These are phyloP conservation scores for Oscheius sp. DNA, from an alignment of 2,888 invertebrate species.

Conservation along the genomic window DNA sequence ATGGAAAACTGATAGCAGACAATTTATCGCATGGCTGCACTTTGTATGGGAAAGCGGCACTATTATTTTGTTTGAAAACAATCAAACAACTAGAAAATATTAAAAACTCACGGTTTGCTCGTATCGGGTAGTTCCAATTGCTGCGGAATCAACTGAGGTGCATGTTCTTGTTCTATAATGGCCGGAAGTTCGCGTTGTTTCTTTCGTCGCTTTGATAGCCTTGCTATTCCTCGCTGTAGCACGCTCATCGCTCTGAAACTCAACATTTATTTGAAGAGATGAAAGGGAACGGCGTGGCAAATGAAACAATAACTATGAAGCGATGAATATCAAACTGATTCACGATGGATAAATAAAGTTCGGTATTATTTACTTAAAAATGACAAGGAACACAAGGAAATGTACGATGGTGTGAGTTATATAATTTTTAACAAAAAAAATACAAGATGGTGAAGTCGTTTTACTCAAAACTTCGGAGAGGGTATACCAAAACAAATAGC, in stretches of 20 bases:
- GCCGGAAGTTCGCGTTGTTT: constrained; percentile 17
- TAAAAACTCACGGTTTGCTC: constrained; percentile 23
- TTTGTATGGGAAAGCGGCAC: no score
- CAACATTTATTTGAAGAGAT: neutral
- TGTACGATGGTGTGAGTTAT: no score
- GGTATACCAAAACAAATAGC: constrained; percentile 16
- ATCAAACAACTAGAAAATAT: no score
- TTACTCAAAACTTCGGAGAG: neutral
- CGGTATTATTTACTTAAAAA: neutral
- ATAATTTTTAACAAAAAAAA: no score
- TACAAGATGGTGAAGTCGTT: no score
- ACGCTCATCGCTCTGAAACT: constrained; percentile 19
- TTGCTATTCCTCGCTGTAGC: constrained; percentile 14
- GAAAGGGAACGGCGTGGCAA: neutral
- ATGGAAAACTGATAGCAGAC: constrained; percentile 16
- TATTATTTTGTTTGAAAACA: neutral
- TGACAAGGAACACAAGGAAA: neutral
- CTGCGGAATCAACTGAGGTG: neutral
- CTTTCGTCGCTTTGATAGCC: constrained; percentile 28
- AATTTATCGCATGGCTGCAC: neutral
- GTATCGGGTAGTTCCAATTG: constrained; percentile 8
- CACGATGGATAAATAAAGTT: no score
- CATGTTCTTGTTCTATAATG: constrained; percentile 22
- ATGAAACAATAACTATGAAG: neutral
- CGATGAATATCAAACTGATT: no score